These are phyloP conservation scores for Siniperca chuatsi DNA, from an alignment of 2,113 vertebrate species.

Conservation along the genomic window DNA sequence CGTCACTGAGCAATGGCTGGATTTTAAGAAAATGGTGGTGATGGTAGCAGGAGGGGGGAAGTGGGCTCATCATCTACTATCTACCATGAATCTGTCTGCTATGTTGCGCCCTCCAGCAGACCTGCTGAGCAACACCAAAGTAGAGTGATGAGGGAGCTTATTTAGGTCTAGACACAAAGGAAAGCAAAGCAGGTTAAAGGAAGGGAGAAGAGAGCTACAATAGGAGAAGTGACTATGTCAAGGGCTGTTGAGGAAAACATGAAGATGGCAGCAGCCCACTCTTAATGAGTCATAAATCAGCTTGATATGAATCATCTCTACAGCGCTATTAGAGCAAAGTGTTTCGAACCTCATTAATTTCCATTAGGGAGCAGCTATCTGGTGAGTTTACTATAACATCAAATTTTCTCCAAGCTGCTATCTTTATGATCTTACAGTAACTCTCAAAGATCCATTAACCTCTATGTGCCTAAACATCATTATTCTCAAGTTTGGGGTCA, in stretches of 20 bases:
- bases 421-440: conserved; percentile 50
- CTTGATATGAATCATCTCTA: conserved; percentile 72
- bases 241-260: conserved; percentile 54
- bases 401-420: conserved; percentile 40
- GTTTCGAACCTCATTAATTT: conserved; percentile 77
- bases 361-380: conserved; percentile 67
- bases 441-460: conserved; percentile 10
- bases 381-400: conserved; percentile 57
- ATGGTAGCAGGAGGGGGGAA: not conserved
- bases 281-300: conserved; percentile 79
- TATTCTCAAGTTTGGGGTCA: conserved; percentile 18
- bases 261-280: conserved; percentile 54
- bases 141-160: conserved; percentile 32
- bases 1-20: conserved; percentile 21
- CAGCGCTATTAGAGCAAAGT: conserved; percentile 74
- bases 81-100: conserved; percentile 18
- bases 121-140: not conserved
- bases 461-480: conserved; percentile 16
- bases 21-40: conserved; percentile 30
- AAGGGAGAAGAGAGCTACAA: conserved; percentile 6
- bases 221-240: conserved; percentile 49
- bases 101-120: conserved; percentile 7
- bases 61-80: conserved; percentile 20
- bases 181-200: conserved; percentile 18
- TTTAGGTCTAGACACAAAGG: conserved; percentile 25